Evolutionary conservation across 2,113 vertebrate species (phyloP).

Genomic region (Sylvietta virens): DNA sequence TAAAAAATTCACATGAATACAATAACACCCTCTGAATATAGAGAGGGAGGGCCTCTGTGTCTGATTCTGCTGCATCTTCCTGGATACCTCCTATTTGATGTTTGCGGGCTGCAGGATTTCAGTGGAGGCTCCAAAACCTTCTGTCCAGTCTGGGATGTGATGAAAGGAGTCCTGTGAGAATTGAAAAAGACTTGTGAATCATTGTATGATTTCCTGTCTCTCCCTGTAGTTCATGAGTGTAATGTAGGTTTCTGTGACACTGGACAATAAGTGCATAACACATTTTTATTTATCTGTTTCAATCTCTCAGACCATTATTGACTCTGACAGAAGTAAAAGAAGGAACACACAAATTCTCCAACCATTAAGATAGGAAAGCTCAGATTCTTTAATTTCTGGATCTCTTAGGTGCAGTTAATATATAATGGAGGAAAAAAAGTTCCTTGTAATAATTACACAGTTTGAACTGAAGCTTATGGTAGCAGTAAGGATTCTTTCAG

Average conservation of each 20-base stretch:
- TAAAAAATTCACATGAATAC: background rate
- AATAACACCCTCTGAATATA: background rate
- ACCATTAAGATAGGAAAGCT: background rate
- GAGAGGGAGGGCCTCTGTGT: background rate
- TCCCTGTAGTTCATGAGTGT: background rate
- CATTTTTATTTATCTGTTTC: background rate
- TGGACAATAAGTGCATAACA: background rate
- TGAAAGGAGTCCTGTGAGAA: background rate
- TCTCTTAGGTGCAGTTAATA: background rate
- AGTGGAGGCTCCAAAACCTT: background rate
- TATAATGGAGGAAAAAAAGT: background rate
- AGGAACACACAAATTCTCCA: background rate
- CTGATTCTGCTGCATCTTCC: background rate
- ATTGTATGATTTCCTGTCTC: background rate
- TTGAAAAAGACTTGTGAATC: background rate
- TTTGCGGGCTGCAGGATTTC: background rate
- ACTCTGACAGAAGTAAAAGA: background rate
- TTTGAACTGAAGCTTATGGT: background rate
- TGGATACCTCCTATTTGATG: fast-evolving
- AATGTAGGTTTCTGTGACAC: background rate
- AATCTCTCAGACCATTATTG: background rate
- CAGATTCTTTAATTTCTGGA: background rate
- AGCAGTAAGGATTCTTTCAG: background rate
- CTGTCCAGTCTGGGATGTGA: background rate
- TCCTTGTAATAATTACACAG: background rate